Conservation (phyloP, 2,797 vertebrate species). For the Lithobates pipiens region DNA sequence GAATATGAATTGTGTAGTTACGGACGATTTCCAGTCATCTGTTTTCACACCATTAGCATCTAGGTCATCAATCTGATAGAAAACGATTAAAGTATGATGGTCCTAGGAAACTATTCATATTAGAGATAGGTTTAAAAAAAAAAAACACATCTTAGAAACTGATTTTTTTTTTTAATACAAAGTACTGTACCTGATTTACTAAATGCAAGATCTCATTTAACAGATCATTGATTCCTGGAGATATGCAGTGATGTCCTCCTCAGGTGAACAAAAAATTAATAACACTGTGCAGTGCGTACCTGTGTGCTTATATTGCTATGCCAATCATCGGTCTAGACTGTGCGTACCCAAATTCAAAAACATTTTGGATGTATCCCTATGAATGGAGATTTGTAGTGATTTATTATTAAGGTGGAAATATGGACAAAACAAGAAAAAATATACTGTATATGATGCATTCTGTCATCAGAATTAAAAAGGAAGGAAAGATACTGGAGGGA, state of each 20-base stretch:
- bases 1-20: slow-evolving; percentile 2
- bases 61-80: slow-evolving; percentile 34
- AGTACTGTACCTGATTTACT: background rate
- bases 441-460: too few species aligned
- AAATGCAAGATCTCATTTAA: background rate
- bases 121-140: background rate
- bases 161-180: background rate
- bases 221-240: background rate
- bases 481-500: too few species aligned
- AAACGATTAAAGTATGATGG: slow-evolving; percentile 11
- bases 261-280: background rate
- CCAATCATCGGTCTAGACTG: too few species aligned
- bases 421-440: too few species aligned
- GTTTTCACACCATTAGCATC: slow-evolving; percentile 10
- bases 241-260: background rate
- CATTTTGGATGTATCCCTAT: too few species aligned
- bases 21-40: background rate
- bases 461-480: too few species aligned
- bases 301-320: too few species aligned
- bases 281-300: too few species aligned
- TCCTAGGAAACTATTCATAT: background rate
- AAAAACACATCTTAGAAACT: background rate
- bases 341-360: too few species aligned
- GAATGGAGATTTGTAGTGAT: too few species aligned
- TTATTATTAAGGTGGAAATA: too few species aligned